Evolutionary conservation across 2,797 vertebrate species (phyloP).

Genomic region (Danio tinwini): DNA sequence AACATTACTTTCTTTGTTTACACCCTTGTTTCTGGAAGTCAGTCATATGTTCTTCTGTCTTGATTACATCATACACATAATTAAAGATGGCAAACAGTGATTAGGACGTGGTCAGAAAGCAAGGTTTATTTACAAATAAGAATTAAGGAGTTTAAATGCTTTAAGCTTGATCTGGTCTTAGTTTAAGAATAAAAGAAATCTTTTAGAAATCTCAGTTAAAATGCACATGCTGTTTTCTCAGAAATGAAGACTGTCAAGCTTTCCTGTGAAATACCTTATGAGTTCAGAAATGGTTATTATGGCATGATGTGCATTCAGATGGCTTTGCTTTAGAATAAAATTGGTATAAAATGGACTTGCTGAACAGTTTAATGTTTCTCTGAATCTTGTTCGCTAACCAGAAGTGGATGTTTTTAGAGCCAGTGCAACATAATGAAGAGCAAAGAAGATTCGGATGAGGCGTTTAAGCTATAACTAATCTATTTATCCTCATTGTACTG

Average conservation of each 20-base stretch:
- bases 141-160: no score
- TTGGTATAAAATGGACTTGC: not conserved
- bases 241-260: not conserved
- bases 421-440: not conserved
- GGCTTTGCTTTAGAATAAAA: not conserved
- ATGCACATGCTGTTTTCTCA: not conserved
- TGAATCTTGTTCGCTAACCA: not conserved
- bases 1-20: no score
- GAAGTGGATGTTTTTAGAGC: not conserved
- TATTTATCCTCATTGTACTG: not conserved
- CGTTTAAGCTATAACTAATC: not conserved
- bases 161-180: no score
- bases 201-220: not conserved
- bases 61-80: no score
- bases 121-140: no score
- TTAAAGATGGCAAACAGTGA: no score
- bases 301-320: slow-evolving; percentile 14
- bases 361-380: not conserved
- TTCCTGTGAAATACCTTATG: not conserved
- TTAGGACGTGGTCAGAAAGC: no score
- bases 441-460: not conserved
- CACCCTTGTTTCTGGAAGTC: no score
- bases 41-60: no score
- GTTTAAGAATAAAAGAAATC: not conserved
- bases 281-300: not conserved